Evolutionary conservation across 92 coral and sea anemone species (phyloP).

Genomic region (Porites evermanni): DNA sequence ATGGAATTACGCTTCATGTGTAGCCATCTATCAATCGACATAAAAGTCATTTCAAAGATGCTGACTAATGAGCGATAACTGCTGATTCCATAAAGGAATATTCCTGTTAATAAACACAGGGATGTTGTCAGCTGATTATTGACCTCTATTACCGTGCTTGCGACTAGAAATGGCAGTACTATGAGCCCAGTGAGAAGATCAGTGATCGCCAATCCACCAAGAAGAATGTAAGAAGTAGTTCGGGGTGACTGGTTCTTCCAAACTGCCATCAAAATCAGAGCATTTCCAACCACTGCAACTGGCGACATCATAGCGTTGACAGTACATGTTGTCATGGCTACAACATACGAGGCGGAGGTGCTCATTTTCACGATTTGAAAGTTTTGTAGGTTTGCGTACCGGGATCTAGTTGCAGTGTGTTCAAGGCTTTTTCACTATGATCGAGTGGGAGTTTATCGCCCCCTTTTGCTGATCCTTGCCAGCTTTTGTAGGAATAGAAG

Average conservation of each 20-base stretch:
- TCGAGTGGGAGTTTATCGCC: no score
- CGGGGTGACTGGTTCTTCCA: constrained; percentile 31
- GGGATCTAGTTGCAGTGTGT: no score
- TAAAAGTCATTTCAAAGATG: neutral
- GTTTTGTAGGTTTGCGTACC: no score
- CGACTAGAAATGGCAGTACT: constrained; percentile 15
- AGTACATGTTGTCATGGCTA: neutral
- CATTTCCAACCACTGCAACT: constrained; percentile 35
- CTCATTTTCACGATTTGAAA: no score
- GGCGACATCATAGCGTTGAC: constrained; percentile 27
- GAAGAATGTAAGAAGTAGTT: constrained; percentile 35
- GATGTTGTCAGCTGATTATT: neutral
- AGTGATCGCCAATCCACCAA: constrained; percentile 48
- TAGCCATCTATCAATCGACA: constrained; percentile 8
- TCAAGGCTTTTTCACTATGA: no score
- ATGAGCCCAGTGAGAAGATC: constrained; percentile 50
- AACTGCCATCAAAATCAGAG: constrained; percentile 39
- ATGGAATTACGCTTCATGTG: neutral
- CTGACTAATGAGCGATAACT: neutral
- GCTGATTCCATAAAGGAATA: neutral
- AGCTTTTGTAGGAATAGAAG: no score
- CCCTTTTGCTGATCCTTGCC: no score
- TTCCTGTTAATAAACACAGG: neutral
- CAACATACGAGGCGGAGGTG: neutral
- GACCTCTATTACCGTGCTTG: neutral